phyloP scores from a whole-genome alignment of 2,888 invertebrate species.

The Coleophora deauratella region DNA sequence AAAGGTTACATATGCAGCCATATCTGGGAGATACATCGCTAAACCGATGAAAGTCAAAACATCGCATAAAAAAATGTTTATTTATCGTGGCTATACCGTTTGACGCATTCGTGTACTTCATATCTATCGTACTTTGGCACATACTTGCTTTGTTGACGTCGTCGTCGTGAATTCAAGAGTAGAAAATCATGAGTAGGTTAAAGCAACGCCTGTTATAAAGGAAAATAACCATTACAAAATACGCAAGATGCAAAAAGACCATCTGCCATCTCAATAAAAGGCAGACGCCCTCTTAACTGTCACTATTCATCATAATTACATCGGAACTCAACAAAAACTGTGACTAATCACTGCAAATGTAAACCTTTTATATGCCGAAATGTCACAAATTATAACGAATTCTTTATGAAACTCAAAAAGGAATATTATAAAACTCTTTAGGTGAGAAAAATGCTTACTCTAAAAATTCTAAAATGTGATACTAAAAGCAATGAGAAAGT shows the following conservation, averaged over 20 bases:
- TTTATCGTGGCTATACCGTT: neutral
- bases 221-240: conserved; percentile 3
- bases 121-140: too few relatives aligned
- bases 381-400: conserved; percentile 7
- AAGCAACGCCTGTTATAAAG: too few relatives aligned
- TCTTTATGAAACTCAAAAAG: neutral
- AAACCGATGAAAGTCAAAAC: conserved; percentile 55
- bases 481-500: conserved; percentile 22
- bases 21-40: conserved; percentile 43
- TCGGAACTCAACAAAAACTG: conserved; percentile 29
- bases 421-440: too few relatives aligned
- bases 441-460: too few relatives aligned
- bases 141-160: too few relatives aligned
- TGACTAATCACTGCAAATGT: conserved; percentile 23
- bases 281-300: conserved; percentile 37
- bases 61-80: conserved; percentile 26
- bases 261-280: conserved; percentile 35
- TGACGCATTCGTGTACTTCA: too few relatives aligned
- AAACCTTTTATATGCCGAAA: conserved; percentile 21
- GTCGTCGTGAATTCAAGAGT: too few relatives aligned
- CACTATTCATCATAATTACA: conserved; percentile 47
- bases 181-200: too few relatives aligned
- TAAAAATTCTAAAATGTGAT: too few relatives aligned
- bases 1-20: conserved; percentile 39
- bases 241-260: conserved; percentile 21